A percentile compares a stretch with the other conserved stretches of the same genome.
Conservation (phyloP, 2,888 invertebrate genomes). For the Schizotus pectinicornis region DNA sequence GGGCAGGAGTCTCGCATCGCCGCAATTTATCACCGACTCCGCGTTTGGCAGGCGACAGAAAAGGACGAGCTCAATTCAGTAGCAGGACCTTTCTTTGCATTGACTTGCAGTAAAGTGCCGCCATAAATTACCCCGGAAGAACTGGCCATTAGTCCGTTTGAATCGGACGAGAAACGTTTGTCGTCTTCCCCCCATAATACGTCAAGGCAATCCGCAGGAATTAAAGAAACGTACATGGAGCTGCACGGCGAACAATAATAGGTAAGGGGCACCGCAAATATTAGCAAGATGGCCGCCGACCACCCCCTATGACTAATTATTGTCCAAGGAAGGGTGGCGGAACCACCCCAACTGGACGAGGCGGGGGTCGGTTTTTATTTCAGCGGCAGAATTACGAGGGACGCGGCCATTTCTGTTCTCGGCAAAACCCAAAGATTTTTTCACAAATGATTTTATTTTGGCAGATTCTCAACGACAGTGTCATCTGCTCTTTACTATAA, state of each 20-base stretch:
- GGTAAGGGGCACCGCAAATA: neutral
- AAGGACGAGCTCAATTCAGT: slow-evolving; percentile 47
- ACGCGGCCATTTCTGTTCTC: neutral
- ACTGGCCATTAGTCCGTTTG: slow-evolving; percentile 57
- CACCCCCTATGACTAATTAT: slow-evolving; percentile 58
- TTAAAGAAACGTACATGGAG: neutral
- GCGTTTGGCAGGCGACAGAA: slow-evolving; percentile 45
- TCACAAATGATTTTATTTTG: no score
- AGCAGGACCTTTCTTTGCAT: slow-evolving; percentile 52
- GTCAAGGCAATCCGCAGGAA: slow-evolving; percentile 8
- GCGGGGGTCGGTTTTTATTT: neutral
- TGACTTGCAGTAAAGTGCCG: slow-evolving; percentile 55
- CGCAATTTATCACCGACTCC: slow-evolving; percentile 51
- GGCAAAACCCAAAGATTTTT: neutral
- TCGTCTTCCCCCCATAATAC: slow-evolving; percentile 27
- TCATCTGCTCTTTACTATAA: no score
- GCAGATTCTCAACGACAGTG: no score
- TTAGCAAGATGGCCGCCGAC: slow-evolving; percentile 28
- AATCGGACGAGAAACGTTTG: slow-evolving; percentile 46
- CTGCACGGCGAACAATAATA: no score
- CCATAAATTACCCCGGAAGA: slow-evolving; percentile 56
- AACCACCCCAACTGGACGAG: slow-evolving; percentile 42
- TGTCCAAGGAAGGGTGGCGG: slow-evolving; percentile 50
- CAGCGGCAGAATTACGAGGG: slow-evolving; percentile 20
- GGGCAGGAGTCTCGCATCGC: slow-evolving; percentile 42